Evolutionary conservation across 2,888 invertebrate genomes (phyloP), one percentile per base, ranked within the genome.

Genomic region (Adineta ricciae): DNA sequence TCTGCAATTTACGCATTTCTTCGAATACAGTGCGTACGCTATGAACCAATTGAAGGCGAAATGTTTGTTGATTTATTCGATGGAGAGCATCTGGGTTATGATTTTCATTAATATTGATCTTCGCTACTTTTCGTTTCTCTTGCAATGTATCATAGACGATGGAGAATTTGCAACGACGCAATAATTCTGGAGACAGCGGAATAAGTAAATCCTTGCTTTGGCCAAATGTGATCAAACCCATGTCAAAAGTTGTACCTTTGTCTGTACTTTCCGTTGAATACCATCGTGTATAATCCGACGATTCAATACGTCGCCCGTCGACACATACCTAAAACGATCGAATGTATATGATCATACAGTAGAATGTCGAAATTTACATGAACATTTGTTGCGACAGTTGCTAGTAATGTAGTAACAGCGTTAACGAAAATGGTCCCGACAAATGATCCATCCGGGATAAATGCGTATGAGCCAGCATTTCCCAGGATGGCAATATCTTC

Each of bases 401-500:
- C 24, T 41, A 85, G 78, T 36, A 78, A 73, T 36, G 46, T 84
- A 11, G 78, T n/a, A 49, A 85, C 36, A 52, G 78, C 83, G 56
- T 85, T 85, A 9, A 85, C 56, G 52, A 85, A 85, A n/a, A 85
- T 64, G 24, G 85, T 85, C 27, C 85, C 85, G 4, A 85, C 83
- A 83, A 85, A 83, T 38, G 83, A 83, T 49, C 83, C 83, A 82
- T 85, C 85, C 16, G 85, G 85, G 41, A 85, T 85, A 56, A 85
- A 85, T 38, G 83, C 83, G 36, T 83, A 85, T 32, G 83, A 83
- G 41, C 85, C 85, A 9, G n/a, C 19, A 78, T 78, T 78, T 41
- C 78, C 78, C n/a, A 78, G 0, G 11, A 78, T 41, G 24, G 78
- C 4, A 41, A 78, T 38, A n/a, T 78, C 78, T 78, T 78, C 78